phyloP scores from a whole-genome alignment of 2,888 invertebrate genomes.

The Aphodius granarius region DNA sequence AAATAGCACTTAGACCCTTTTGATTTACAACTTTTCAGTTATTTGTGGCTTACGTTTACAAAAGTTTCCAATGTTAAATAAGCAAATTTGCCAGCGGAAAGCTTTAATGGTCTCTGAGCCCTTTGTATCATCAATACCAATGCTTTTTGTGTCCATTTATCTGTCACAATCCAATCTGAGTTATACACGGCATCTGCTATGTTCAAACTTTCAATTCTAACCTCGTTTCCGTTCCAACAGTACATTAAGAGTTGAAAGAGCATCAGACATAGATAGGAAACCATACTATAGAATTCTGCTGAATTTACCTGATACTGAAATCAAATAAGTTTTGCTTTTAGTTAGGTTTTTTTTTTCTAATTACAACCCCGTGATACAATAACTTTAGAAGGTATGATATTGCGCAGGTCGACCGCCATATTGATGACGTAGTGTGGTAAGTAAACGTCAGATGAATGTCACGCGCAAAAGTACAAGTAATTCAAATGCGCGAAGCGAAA shows the following conservation, averaged over 20 bases:
- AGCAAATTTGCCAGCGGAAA: conserved; percentile 32
- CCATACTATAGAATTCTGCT: conserved; percentile 23
- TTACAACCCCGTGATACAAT: too few relatives aligned
- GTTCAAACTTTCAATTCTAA: conserved; percentile 26
- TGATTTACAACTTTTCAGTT: too few relatives aligned
- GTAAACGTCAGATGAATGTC: too few relatives aligned
- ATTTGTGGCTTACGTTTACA: conserved; percentile 20
- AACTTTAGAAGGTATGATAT: too few relatives aligned
- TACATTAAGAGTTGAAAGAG: conserved; percentile 30
- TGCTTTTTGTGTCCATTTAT: conserved; percentile 22
- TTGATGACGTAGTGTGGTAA: too few relatives aligned
- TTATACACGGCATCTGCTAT: conserved; percentile 20
- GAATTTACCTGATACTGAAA: conserved; percentile 26
- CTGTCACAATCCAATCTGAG: conserved; percentile 21
- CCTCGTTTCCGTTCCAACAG: conserved; percentile 32
- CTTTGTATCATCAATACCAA: conserved; percentile 28
- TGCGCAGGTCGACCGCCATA: too few relatives aligned
- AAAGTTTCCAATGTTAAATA: conserved; percentile 29
- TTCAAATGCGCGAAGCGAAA: too few relatives aligned
- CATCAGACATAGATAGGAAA: conserved; percentile 24
- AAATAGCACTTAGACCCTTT: too few relatives aligned
- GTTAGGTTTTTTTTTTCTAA: too few relatives aligned
- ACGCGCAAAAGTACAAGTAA: too few relatives aligned
- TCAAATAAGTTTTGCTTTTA: too few relatives aligned
- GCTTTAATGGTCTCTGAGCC: conserved; percentile 26